Percentiles rank a stretch among this genome's conserved stretches.
phyloP scores from a whole-genome alignment of 2,888 invertebrate genomes.

The Hedychridium roseum region DNA sequence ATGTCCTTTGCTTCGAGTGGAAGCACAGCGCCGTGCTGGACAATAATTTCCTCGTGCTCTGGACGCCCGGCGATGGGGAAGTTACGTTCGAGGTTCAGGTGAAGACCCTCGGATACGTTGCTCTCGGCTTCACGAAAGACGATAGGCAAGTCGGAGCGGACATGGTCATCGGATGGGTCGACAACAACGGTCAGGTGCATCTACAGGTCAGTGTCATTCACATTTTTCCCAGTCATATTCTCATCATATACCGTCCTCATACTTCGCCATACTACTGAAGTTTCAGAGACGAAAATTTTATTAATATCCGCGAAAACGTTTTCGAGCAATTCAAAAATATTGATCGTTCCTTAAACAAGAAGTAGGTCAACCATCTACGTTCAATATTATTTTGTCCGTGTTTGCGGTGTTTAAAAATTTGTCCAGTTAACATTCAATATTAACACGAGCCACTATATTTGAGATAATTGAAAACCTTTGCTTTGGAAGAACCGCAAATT shows the following conservation, averaged over 20 bases:
- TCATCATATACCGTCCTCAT: too few species aligned
- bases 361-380: too few species aligned
- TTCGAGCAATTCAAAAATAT: not conserved
- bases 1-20: constrained; percentile 63
- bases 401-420: too few species aligned
- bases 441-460: too few species aligned
- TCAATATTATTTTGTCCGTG: too few species aligned
- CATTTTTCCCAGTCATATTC: constrained; percentile 6
- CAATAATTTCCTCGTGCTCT: constrained; percentile 72
- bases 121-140: constrained; percentile 84
- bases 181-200: constrained; percentile 78
- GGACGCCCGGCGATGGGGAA: constrained; percentile 78
- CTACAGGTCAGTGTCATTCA: constrained; percentile 74
- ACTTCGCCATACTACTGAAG: too few species aligned
- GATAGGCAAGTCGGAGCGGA: constrained; percentile 84
- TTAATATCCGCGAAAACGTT: not conserved
- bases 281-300: not conserved
- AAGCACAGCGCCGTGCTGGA: constrained; percentile 68
- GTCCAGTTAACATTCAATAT: too few species aligned
- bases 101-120: constrained; percentile 84
- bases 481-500: too few species aligned
- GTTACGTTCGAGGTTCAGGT: constrained; percentile 86
- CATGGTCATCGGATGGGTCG: constrained; percentile 90
- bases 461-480: too few species aligned
- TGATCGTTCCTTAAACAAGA: too few species aligned